Base-by-base conservation (phyloP, 2,113 vertebrate species). In the Stictonetta naevosa region DNA sequence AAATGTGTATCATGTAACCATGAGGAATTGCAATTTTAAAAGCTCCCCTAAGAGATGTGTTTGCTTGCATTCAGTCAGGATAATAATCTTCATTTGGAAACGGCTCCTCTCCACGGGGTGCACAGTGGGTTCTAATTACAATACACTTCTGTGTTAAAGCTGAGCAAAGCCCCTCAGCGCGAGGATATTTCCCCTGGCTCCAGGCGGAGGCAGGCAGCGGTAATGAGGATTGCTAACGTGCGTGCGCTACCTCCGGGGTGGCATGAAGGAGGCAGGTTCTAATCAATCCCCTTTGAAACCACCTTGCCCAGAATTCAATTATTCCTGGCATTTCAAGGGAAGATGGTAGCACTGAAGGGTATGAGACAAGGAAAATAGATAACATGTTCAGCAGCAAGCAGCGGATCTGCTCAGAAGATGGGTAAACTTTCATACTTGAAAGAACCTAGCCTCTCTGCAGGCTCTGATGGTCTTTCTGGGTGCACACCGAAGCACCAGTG, bases 231-330 rank as follows among this genome's bases (percentile, higher is more conserved):
- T 15, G 63, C 17, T 15, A 34, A 36, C 2, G 0, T 2, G 5
- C 0, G 0, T 4, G 8, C 0, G 2, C 66, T 55, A 46, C 81
- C 44, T 52, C 3, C 1, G n/a, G 60, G 53, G 55, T 8, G 48
- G 28, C 5, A 2, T 4, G 73, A 62, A 17, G 38, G 59, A 77
- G 23, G 20, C 53, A 48, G 33, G n/a, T 28, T 72, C 44, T 21
- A 50, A 59, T 22, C 42, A 34, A 34, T 38, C 13, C 33, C 73
- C 4, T n/a, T 59, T 11, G 10, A 69, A 68, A 96, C 55, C 29
- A 80, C 52, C 88, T 38, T 0, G 0, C 23, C 2, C 7, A 18
- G 84, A 91, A 87, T 91, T 55, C 74, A 79, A 14, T 90, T 71
- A 62, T 40, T 88, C 38, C 79, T 52, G 46, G 28, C 0, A 0